A percentile compares a stretch with the other conserved stretches of the same genome.
phyloP scores from a whole-genome alignment of 2,113 vertebrate genomes.

The Pithys albifrons region DNA sequence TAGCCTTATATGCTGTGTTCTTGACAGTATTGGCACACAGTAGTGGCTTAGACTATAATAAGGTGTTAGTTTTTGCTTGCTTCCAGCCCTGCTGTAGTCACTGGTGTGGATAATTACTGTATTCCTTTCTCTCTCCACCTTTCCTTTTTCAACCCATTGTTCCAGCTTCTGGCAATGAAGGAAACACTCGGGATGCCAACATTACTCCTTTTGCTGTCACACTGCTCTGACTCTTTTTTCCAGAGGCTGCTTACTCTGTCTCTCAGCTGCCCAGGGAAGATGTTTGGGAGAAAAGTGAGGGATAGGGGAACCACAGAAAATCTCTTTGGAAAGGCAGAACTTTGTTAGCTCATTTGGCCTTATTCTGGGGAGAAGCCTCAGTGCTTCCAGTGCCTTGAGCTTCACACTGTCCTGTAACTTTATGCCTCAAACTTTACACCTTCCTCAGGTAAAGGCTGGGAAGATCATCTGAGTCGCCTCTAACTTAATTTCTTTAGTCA shows the following conservation, averaged over 20 bases:
- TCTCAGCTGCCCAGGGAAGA: background rate
- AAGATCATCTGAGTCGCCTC: background rate
- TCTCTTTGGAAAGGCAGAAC: background rate
- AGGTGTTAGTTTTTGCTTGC: background rate
- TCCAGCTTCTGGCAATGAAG: background rate
- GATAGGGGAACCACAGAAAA: background rate
- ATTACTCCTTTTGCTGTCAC: background rate
- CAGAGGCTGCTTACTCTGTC: background rate
- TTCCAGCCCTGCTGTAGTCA: background rate
- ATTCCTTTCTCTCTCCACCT: background rate
- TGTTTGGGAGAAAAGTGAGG: background rate
- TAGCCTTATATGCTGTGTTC: background rate
- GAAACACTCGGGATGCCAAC: rapidly evolving
- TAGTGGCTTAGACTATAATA: background rate
- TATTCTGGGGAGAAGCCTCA: background rate
- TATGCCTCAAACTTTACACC: background rate
- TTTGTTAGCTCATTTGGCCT: background rate
- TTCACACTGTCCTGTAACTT: background rate
- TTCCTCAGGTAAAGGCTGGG: background rate
- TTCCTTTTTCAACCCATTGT: background rate
- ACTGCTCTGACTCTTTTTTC: background rate
- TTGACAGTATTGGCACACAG: background rate
- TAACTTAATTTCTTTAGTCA: background rate
- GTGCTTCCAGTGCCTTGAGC: background rate
- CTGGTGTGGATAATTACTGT: background rate